Conservation (phyloP, 2,113 vertebrate species). For the Tonatia bakeri region DNA sequence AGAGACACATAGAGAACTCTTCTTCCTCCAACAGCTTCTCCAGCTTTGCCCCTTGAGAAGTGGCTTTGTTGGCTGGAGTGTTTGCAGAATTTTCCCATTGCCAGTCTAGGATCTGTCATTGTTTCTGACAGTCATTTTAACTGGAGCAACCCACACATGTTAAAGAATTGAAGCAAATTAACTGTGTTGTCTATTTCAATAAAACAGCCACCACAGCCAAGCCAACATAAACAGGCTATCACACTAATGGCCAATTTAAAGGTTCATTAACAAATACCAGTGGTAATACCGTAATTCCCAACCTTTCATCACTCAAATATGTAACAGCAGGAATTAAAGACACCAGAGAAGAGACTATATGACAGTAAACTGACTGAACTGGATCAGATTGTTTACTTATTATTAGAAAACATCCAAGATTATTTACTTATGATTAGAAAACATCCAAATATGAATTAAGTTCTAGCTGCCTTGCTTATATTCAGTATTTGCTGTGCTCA, state of each 20-base stretch:
- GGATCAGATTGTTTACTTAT: neutral
- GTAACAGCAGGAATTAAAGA: neutral
- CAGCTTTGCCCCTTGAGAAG: neutral
- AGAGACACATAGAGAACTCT: neutral
- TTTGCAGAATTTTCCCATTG: neutral
- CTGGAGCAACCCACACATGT: conserved; percentile 15
- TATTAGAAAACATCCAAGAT: neutral
- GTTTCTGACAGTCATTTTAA: conserved; percentile 5
- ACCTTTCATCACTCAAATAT: conserved; percentile 41
- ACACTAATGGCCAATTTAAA: conserved; percentile 60
- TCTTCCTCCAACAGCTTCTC: neutral
- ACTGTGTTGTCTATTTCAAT: conserved; percentile 46
- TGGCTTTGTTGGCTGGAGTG: neutral
- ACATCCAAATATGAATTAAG: neutral
- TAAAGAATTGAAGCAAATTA: conserved; percentile 60
- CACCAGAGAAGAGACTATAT: conserved; percentile 8
- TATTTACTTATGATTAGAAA: neutral
- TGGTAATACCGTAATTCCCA: neutral
- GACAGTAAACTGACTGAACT: neutral
- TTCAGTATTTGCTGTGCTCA: neutral
- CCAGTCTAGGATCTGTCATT: neutral
- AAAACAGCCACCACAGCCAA: conserved; percentile 14
- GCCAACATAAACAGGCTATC: conserved; percentile 49
- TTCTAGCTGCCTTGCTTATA: neutral
- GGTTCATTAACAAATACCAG: conserved; percentile 63